Conservation (phyloP, 2,113 vertebrate genomes). For the Copsychus sechellarum region DNA sequence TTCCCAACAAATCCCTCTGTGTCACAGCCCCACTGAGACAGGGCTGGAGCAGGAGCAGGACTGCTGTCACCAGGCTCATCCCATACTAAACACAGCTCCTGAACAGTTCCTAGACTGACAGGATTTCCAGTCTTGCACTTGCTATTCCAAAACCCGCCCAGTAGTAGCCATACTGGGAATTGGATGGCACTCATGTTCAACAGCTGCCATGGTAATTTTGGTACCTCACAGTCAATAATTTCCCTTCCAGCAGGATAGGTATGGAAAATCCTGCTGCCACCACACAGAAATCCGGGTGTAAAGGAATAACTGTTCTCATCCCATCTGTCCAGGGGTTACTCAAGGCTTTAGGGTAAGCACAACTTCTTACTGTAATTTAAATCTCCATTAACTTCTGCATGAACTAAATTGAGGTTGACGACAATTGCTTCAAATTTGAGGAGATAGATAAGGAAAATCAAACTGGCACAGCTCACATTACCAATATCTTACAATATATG, state of each 20-base stretch:
- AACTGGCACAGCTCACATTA: background rate
- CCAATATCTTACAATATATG: background rate
- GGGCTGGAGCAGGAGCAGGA: background rate
- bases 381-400: background rate
- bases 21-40: background rate
- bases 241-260: background rate
- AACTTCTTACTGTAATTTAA: background rate
- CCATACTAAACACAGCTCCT: fast-evolving
- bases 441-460: background rate
- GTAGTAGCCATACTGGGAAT: background rate
- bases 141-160: background rate
- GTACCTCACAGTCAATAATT: background rate
- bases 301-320: background rate
- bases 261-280: background rate
- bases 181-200: background rate
- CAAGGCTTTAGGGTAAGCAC: background rate
- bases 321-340: background rate
- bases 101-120: background rate
- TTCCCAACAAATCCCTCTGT: background rate
- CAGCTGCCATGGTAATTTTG: background rate
- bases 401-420: background rate
- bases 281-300: background rate
- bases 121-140: background rate
- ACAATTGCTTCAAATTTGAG: background rate
- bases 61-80: background rate